These are phyloP conservation scores for Drosophila repletoides DNA, from an alignment of 1,140 invertebrate genomes.

Conservation along the genomic window DNA sequence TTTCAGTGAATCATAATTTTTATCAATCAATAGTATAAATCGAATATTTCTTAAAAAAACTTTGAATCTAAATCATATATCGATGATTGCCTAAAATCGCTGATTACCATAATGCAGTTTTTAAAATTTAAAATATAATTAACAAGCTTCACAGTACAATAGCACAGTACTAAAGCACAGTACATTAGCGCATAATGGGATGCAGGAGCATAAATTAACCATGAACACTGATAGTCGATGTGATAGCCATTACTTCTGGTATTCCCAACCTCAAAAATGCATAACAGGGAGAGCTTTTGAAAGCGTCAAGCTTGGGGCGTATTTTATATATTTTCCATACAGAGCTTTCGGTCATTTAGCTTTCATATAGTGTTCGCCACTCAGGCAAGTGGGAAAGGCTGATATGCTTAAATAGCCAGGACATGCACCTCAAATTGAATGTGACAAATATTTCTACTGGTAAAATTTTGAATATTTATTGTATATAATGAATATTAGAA, in stretches of 20 bases:
- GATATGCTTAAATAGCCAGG: slow-evolving; percentile 24
- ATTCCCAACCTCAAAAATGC: neutral
- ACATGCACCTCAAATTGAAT: slow-evolving; percentile 20
- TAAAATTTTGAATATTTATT: neutral
- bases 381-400: neutral
- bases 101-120: no score
- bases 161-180: no score
- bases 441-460: neutral
- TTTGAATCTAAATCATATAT: no score
- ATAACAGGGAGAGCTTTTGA: slow-evolving; percentile 19
- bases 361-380: slow-evolving; percentile 3
- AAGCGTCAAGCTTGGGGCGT: slow-evolving; percentile 2
- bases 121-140: no score
- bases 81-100: no score
- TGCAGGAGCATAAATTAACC: slow-evolving; percentile 25
- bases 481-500: no score
- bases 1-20: no score
- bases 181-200: slow-evolving; percentile 14
- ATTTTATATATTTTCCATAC: neutral
- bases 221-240: no score
- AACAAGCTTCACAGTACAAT: no score
- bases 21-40: no score
- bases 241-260: neutral
- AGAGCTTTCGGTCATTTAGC: slow-evolving; percentile 27
- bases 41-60: no score